Conservation (phyloP, 2,888 invertebrate genomes). For the Cantharis rufa region DNA sequence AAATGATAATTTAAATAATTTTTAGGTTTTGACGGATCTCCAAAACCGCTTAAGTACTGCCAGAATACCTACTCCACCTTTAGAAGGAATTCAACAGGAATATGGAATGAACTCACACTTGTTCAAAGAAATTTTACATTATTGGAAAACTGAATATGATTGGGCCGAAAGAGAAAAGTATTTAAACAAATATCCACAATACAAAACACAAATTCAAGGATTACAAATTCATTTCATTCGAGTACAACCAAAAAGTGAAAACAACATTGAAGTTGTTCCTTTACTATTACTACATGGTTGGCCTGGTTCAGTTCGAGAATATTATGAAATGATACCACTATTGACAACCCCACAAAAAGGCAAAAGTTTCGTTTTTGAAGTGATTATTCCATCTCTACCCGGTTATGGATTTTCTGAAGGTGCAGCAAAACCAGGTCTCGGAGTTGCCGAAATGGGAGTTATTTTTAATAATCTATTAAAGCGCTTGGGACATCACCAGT, state of each 20-base stretch:
- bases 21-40: conserved; percentile 59
- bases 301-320: conserved; percentile 87
- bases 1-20: background rate
- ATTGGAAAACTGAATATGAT: conserved; percentile 76
- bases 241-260: conserved; percentile 58
- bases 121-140: conserved; percentile 68
- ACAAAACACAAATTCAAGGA: conserved; percentile 72
- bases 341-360: conserved; percentile 60
- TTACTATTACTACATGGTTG: conserved; percentile 82
- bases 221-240: conserved; percentile 71
- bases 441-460: conserved; percentile 61
- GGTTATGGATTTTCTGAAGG: conserved; percentile 60
- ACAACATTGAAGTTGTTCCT: conserved; percentile 60
- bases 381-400: conserved; percentile 63
- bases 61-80: conserved; percentile 54
- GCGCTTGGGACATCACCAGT: conserved; percentile 68
- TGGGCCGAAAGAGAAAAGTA: conserved; percentile 66
- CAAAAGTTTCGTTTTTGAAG: conserved; percentile 67
- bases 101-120: conserved; percentile 81
- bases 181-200: conserved; percentile 71
- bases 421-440: conserved; percentile 67
- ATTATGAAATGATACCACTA: conserved; percentile 73
- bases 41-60: conserved; percentile 60
- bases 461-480: conserved; percentile 71
- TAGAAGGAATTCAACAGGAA: conserved; percentile 71